Percentiles rank a stretch among this genome's conserved stretches.
Conservation (phyloP, 2,888 invertebrate species). For the Campaea margaritaria region DNA sequence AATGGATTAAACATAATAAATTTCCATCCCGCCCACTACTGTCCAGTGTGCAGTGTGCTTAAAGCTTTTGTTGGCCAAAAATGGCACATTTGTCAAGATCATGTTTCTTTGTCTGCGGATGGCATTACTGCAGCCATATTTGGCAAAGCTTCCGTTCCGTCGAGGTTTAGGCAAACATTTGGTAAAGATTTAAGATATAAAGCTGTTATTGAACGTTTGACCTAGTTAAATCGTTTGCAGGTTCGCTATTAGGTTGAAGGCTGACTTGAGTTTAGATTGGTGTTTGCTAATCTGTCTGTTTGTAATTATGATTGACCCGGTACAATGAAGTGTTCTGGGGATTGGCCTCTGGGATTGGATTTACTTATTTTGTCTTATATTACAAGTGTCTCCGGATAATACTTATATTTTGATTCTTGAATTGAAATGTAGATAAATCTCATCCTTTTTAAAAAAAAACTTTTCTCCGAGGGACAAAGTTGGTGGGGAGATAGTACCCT, state of each 20-base stretch:
- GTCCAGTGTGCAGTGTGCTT: conserved; percentile 6
- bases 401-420: too few relatives aligned
- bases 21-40: conserved; percentile 16
- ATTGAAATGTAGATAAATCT: too few relatives aligned
- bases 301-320: too few relatives aligned
- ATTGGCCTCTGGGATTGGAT: too few relatives aligned
- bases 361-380: too few relatives aligned
- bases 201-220: conserved; percentile 11
- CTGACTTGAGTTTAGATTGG: not conserved
- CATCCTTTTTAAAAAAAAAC: too few relatives aligned
- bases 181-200: conserved; percentile 6
- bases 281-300: not conserved
- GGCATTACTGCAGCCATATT: conserved; percentile 29
- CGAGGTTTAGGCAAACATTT: conserved; percentile 29
- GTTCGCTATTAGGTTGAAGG: not conserved
- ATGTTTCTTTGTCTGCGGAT: conserved; percentile 29
- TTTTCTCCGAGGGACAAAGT: too few relatives aligned
- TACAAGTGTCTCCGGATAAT: too few relatives aligned
- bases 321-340: too few relatives aligned
- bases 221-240: conserved; percentile 11
- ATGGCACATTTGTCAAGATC: conserved; percentile 32
- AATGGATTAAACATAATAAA: conserved; percentile 15
- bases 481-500: too few relatives aligned
- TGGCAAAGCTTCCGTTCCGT: conserved; percentile 25
- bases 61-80: conserved; percentile 21